Evolutionary conservation across 2,888 invertebrate genomes (phyloP).

Genomic region (Gandaritis pyraliata): DNA sequence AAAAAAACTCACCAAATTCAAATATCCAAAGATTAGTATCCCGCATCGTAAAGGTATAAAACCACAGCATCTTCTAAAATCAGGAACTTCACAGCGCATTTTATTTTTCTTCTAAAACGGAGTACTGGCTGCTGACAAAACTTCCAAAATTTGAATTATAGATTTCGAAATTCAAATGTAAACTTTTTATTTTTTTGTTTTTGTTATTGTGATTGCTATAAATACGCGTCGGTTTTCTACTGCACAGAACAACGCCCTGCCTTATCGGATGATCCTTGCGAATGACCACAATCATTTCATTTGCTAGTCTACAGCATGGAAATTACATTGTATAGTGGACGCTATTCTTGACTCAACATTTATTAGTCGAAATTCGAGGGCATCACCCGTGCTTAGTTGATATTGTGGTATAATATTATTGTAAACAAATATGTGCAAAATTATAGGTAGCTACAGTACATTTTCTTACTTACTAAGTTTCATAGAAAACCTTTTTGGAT

Average conservation of each 20-base stretch:
- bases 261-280: background rate
- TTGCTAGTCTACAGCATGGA: conserved; percentile 3
- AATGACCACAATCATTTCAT: conserved; percentile 4
- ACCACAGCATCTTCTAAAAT: conserved; percentile 55
- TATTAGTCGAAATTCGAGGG: background rate
- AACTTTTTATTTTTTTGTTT: background rate
- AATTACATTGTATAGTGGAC: conserved; percentile 4
- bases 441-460: too few relatives aligned
- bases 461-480: too few relatives aligned
- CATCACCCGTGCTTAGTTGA: background rate
- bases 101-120: background rate
- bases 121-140: too few relatives aligned
- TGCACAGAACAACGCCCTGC: background rate
- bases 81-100: conserved; percentile 59
- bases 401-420: too few relatives aligned
- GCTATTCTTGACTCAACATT: conserved; percentile 3
- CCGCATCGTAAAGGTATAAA: conserved; percentile 62
- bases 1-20: conserved; percentile 47
- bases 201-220: too few relatives aligned
- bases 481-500: too few relatives aligned
- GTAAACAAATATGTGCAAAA: too few relatives aligned
- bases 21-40: conserved; percentile 55
- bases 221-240: background rate
- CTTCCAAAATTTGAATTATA: background rate
- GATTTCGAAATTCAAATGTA: conserved; percentile 2